These are phyloP conservation scores for Neoniphon sammara DNA, from an alignment of 2,797 vertebrate genomes.

Conservation along the genomic window DNA sequence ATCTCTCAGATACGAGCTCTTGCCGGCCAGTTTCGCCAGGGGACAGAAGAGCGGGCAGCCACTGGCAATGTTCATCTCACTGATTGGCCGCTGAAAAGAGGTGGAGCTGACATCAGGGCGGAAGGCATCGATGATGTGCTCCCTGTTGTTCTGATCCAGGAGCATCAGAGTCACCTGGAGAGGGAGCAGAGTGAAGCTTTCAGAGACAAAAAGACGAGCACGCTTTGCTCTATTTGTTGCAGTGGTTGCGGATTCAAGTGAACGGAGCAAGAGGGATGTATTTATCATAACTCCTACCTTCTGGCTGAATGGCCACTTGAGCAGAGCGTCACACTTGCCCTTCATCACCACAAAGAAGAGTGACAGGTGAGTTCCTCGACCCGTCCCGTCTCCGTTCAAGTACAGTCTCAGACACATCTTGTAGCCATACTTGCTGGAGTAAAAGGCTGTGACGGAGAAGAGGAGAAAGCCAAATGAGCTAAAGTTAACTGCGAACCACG, in stretches of 20 bases:
- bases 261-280: background rate
- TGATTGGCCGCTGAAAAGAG: slow-evolving; percentile 94
- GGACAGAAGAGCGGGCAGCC: slow-evolving; percentile 98
- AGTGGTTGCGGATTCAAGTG: rapidly evolving
- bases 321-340: slow-evolving; percentile 90
- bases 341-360: slow-evolving; percentile 98
- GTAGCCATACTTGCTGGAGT: slow-evolving; percentile 97
- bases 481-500: slow-evolving; percentile 1
- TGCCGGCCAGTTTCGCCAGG: slow-evolving; percentile 90
- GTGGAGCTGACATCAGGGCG: slow-evolving; percentile 93
- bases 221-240: background rate
- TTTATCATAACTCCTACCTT: slow-evolving; percentile 82
- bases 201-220: background rate
- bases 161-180: slow-evolving; percentile 96
- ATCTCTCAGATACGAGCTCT: slow-evolving; percentile 92
- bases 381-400: slow-evolving; percentile 94
- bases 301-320: slow-evolving; percentile 98
- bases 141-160: slow-evolving; percentile 96
- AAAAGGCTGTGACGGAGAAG: slow-evolving; percentile 86
- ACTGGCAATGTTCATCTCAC: slow-evolving; percentile 98
- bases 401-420: slow-evolving; percentile 98
- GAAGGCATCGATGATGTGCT: slow-evolving; percentile 97
- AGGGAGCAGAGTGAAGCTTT: background rate
- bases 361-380: slow-evolving; percentile 91
- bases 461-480: background rate